These are phyloP conservation scores for Cheilosia impressa DNA, from an alignment of 2,888 invertebrate species.

Conservation along the genomic window DNA sequence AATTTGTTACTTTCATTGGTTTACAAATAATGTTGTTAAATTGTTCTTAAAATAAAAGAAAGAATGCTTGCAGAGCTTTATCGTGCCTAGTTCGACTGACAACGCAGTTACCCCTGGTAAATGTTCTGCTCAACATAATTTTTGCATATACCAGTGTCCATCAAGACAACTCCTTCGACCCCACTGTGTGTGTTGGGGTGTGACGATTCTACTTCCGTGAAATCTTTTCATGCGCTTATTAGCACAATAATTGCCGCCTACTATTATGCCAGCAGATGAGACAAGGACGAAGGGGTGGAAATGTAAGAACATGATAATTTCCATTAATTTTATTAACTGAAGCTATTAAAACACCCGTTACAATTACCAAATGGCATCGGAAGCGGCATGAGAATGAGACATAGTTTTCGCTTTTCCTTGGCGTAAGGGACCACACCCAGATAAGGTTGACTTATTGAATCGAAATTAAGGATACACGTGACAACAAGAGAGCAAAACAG, in stretches of 20 bases:
- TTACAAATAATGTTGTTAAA: too few species aligned
- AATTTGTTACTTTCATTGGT: too few species aligned
- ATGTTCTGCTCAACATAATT: too few species aligned
- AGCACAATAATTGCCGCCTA: not conserved
- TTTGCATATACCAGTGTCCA: too few species aligned
- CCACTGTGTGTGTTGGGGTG: not conserved
- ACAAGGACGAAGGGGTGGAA: not conserved
- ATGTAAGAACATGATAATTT: conserved; percentile 25
- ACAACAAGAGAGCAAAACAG: conserved; percentile 28
- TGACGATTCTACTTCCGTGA: not conserved
- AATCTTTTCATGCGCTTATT: conserved; percentile 1
- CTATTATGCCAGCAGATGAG: not conserved
- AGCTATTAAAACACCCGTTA: conserved; percentile 26
- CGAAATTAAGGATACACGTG: conserved; percentile 11
- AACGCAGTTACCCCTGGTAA: too few species aligned
- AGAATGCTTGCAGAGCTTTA: too few species aligned
- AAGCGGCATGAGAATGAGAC: not conserved
- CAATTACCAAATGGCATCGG: conserved; percentile 21
- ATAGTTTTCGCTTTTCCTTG: conserved; percentile 13
- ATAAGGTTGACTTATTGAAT: conserved; percentile 17
- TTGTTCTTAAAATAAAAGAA: too few species aligned
- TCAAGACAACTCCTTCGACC: not conserved
- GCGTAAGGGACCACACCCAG: not conserved
- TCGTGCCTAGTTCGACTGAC: too few species aligned
- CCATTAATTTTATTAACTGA: not conserved